Evolutionary conservation across 2,113 vertebrate genomes (phyloP).

Genomic region (Melierax canorus): DNA sequence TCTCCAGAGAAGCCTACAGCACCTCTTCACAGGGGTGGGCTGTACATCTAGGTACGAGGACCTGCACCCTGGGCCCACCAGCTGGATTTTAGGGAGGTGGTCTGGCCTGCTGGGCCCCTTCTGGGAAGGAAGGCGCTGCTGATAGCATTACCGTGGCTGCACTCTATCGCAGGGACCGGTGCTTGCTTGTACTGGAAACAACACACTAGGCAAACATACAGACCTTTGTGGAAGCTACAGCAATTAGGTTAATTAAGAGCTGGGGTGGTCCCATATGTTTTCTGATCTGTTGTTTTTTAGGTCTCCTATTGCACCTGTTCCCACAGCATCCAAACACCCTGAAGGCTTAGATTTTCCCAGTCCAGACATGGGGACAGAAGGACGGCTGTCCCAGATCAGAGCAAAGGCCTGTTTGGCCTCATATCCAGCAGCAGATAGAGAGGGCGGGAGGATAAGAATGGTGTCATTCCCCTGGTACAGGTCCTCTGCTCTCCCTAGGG

Average conservation of each 20-base stretch:
- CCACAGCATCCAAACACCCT: background rate
- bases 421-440: background rate
- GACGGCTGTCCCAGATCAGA: background rate
- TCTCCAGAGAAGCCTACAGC: background rate
- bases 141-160: background rate
- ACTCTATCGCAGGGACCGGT: background rate
- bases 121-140: background rate
- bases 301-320: constrained; percentile 17
- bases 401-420: background rate
- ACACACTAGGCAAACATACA: background rate
- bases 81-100: background rate
- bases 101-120: background rate
- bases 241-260: constrained; percentile 55
- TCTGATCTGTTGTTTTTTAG: constrained; percentile 29
- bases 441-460: background rate
- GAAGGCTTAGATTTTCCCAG: background rate
- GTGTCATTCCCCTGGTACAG: background rate
- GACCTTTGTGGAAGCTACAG: background rate
- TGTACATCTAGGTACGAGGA: background rate
- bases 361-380: background rate
- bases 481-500: background rate
- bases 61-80: background rate
- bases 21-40: background rate
- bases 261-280: constrained; percentile 42
- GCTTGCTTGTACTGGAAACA: background rate